Percentiles rank a stretch among this genome's conserved stretches.
Evolutionary conservation across 2,113 vertebrate genomes (phyloP).

Genomic region (Accipiter cooperii): DNA sequence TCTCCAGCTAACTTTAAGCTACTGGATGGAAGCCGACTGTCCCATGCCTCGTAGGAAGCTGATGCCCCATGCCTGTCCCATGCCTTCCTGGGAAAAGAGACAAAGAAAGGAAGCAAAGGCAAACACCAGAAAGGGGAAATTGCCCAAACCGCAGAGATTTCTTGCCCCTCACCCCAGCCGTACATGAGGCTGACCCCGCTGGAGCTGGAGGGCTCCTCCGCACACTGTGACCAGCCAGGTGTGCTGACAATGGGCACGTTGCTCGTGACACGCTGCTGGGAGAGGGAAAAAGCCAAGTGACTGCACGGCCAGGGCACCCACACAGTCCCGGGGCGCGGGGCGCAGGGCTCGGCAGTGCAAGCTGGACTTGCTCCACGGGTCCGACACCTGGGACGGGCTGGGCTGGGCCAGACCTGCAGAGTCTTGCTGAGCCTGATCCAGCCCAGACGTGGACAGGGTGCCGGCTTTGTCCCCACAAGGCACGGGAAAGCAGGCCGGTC

Average conservation of each 20-base stretch:
- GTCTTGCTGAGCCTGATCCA: neutral
- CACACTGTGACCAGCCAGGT: neutral
- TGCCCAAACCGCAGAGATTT: neutral
- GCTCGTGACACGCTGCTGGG: neutral
- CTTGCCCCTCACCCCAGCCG: neutral
- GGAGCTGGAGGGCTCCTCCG: neutral
- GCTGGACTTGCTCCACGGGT: neutral
- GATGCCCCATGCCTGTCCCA: neutral
- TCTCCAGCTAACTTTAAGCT: neutral
- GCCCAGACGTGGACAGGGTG: neutral
- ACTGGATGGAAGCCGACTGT: neutral
- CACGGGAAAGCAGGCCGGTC: neutral
- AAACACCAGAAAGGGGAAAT: neutral
- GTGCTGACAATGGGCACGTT: neutral
- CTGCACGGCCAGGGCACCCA: neutral
- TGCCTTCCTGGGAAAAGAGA: neutral
- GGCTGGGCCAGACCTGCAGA: neutral
- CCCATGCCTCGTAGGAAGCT: neutral
- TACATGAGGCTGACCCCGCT: neutral
- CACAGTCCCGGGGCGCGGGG: rapidly evolving
- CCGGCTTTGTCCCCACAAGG: neutral
- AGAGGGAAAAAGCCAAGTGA: neutral
- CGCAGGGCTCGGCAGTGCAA: rapidly evolving
- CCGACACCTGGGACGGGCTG: rapidly evolving
- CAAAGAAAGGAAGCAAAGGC: neutral